These are phyloP conservation scores for Dendrolimus houi DNA, from an alignment of 2,888 invertebrate species.

Conservation along the genomic window DNA sequence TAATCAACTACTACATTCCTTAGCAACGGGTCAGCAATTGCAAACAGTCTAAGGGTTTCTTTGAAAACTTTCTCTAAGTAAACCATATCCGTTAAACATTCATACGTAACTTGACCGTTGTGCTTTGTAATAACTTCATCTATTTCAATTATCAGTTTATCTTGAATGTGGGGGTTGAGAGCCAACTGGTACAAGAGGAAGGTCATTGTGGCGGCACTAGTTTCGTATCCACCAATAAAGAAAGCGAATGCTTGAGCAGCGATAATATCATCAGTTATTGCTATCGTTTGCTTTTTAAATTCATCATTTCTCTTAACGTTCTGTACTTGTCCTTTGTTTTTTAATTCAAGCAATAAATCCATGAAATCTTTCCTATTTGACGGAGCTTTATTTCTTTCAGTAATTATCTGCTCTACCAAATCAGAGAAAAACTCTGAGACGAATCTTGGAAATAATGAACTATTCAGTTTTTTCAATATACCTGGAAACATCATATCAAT, in stretches of 20 bases:
- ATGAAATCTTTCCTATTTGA: constrained; percentile 37
- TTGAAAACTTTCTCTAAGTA: constrained; percentile 48
- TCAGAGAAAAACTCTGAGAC: constrained; percentile 24
- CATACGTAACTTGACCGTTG: constrained; percentile 43
- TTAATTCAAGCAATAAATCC: constrained; percentile 38
- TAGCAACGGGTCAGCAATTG: constrained; percentile 50
- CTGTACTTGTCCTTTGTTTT: constrained; percentile 22
- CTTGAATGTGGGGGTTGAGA: constrained; percentile 43
- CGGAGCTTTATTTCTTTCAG: constrained; percentile 30
- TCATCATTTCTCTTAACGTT: constrained; percentile 12
- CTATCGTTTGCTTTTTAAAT: constrained; percentile 5
- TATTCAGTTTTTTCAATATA: constrained; percentile 26
- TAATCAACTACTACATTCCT: constrained; percentile 40
- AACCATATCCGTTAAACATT: constrained; percentile 41
- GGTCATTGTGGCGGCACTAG: constrained; percentile 49
- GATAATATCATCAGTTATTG: constrained; percentile 34
- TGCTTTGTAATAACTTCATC: constrained; percentile 29
- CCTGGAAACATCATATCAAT: constrained; percentile 38
- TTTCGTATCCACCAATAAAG: constrained; percentile 59
- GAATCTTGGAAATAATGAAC: constrained; percentile 22
- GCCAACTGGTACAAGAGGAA: constrained; percentile 47
- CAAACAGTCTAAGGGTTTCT: constrained; percentile 56
- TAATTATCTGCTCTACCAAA: constrained; percentile 23
- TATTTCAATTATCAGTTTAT: constrained; percentile 36
- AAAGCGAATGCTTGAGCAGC: constrained; percentile 57